These are phyloP conservation scores for Ceryle rudis DNA, from an alignment of 2,797 vertebrate species.

Conservation along the genomic window DNA sequence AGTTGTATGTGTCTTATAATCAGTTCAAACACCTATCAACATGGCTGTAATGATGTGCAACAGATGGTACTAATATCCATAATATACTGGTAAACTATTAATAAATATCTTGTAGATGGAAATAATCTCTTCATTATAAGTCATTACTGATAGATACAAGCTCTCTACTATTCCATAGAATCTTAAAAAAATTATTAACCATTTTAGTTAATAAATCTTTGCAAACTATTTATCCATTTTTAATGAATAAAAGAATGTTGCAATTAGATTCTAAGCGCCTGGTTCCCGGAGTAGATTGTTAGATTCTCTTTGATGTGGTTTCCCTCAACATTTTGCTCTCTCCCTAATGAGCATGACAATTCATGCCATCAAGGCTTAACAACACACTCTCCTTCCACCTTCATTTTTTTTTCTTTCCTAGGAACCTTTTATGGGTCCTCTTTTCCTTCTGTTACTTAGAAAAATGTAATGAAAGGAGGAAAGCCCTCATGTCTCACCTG, in stretches of 20 bases:
- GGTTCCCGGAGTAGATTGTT: not conserved
- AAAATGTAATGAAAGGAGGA: not conserved
- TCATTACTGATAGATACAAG: not conserved
- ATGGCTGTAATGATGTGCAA: not conserved
- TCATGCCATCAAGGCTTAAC: not conserved
- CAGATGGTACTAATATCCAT: conserved; percentile 15
- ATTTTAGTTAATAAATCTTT: conserved; percentile 32
- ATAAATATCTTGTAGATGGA: conserved; percentile 16
- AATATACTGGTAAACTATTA: conserved; percentile 15
- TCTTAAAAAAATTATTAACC: not conserved
- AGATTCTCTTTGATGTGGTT: conserved; percentile 23
- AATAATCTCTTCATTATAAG: conserved; percentile 17
- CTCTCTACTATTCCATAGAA: not conserved
- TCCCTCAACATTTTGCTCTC: not conserved
- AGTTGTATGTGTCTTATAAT: not conserved
- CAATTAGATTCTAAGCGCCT: conserved; percentile 9
- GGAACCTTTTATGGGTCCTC: not conserved
- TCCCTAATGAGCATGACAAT: not conserved
- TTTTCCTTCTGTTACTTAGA: not conserved
- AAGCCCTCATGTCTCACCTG: not conserved
- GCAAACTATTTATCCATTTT: conserved; percentile 19
- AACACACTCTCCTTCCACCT: not conserved
- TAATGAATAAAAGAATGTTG: conserved; percentile 20
- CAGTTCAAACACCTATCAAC: conserved; percentile 8
- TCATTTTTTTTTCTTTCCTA: not conserved